These are phyloP conservation scores for Antechinus flavipes DNA, from an alignment of 2,113 vertebrate genomes.

Conservation along the genomic window DNA sequence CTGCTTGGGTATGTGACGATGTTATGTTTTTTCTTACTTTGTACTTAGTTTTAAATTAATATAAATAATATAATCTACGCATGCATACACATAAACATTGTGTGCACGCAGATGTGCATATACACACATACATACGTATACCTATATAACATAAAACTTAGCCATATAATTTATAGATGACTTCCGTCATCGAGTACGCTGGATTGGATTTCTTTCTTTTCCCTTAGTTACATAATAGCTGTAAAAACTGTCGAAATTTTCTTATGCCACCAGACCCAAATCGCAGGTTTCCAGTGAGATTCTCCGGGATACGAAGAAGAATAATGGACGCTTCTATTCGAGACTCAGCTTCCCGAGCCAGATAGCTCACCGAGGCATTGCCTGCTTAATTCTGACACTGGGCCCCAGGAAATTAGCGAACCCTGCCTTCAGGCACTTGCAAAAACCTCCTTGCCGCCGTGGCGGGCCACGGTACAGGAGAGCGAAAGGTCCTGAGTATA, in stretches of 20 bases:
- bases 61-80: too few relatives aligned
- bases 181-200: not conserved
- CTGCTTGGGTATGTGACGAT: too few relatives aligned
- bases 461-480: too few relatives aligned
- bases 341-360: too few relatives aligned
- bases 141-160: not conserved
- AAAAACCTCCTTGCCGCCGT: not conserved
- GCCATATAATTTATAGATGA: not conserved
- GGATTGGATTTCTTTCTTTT: not conserved
- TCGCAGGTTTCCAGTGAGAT: not conserved
- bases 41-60: too few relatives aligned
- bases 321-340: too few relatives aligned
- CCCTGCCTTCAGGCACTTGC: not conserved
- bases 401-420: not conserved
- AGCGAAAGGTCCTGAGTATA: slow-evolving; percentile 1
- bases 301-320: too few relatives aligned
- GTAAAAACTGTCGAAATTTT: not conserved
- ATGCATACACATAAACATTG: not conserved
- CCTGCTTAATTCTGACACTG: not conserved
- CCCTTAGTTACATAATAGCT: not conserved
- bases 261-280: not conserved
- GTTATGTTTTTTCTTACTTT: too few relatives aligned
- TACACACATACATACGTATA: too few relatives aligned
- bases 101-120: too few relatives aligned
- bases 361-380: not conserved